Percentiles rank a stretch among this genome's conserved stretches.
Conservation (phyloP, 2,797 vertebrate genomes). For the Melanotaenia trifasciata region DNA sequence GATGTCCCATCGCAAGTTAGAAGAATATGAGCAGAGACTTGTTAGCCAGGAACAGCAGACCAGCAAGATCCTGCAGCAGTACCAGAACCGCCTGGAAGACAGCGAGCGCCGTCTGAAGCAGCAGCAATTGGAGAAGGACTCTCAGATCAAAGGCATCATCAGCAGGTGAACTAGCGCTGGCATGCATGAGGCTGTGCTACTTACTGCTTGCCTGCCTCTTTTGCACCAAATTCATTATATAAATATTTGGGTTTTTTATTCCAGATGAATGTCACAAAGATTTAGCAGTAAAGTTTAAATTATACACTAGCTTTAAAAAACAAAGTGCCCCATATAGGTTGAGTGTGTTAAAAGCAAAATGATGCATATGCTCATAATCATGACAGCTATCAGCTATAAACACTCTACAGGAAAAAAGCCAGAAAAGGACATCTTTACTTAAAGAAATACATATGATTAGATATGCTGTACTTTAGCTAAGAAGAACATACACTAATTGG, state of each 20-base stretch:
- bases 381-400: background rate
- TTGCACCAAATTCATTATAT: slow-evolving; percentile 6
- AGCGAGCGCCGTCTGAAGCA: slow-evolving; percentile 93
- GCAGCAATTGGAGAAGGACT: slow-evolving; percentile 95
- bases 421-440: no score
- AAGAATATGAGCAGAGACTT: slow-evolving; percentile 94
- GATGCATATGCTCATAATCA: slow-evolving; percentile 1
- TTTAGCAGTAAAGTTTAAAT: background rate
- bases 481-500: no score
- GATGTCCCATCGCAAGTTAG: slow-evolving; percentile 97
- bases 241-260: background rate
- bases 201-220: slow-evolving; percentile 9
- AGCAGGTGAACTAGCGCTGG: slow-evolving; percentile 84
- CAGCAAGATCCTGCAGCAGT: slow-evolving; percentile 94
- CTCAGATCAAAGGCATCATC: slow-evolving; percentile 98
- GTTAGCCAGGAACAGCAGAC: slow-evolving; percentile 93
- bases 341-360: background rate
- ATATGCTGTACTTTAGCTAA: no score
- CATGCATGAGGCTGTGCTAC: background rate
- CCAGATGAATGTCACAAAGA: slow-evolving; percentile 5
- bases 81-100: slow-evolving; percentile 94
- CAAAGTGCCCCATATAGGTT: background rate
- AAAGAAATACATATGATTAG: no score
- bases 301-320: background rate
- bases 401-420: background rate